Base-by-base conservation (phyloP, 2,797 vertebrate genomes). In the Sandelia bainsii region DNA sequence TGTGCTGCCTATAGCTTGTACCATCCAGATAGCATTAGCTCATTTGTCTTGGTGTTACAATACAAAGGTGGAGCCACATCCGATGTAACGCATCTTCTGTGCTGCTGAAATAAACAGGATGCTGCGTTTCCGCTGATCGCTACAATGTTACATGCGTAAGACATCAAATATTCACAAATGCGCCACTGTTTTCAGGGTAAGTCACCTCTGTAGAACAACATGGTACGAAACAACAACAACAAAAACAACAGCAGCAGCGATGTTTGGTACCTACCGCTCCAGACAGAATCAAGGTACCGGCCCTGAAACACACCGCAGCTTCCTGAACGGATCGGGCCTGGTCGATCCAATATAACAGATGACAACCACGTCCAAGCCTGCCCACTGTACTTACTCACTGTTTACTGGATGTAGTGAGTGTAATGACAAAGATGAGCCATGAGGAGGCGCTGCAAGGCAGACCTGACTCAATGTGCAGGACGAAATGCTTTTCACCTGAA, bases 181-280 rank as follows among this genome's bases (percentile, higher is more conserved):
- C 16, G 20, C 12, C 22, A 17, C 8, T 74, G 65, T 56, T 62
- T 45, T 45, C 45, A 65, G 62, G 71, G 73, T 46, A 66, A 32
- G 32, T 53, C 57, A 8, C 3, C 10, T 8, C 40, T 29, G 46
- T 25, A 59, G 12, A 69, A 22, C 57, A 62, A 45, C 59, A 52
- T 3, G 49, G 27, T 57, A 12, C 32, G 7, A 29, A 5, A 46
- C 8, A 37, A 62, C n/a, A 52, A 53, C 19, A 57, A 37, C 45
- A 44, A 27, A 8, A 62, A 10, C 8, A 32, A 0, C 6, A 27
- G 6, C 8, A 19, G 7, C 56, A 34, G 39, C 23, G 56, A 37
- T 27, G 48, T 4, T 14, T 19, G n/a, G 44, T 65, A 79, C 87
- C 34, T 71, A 87, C 89, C 65, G 45, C 8, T 57, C 25, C 42